These are phyloP conservation scores for Melanotaenia pygmaea DNA, from an alignment of 2,797 vertebrate species.

Conservation along the genomic window DNA sequence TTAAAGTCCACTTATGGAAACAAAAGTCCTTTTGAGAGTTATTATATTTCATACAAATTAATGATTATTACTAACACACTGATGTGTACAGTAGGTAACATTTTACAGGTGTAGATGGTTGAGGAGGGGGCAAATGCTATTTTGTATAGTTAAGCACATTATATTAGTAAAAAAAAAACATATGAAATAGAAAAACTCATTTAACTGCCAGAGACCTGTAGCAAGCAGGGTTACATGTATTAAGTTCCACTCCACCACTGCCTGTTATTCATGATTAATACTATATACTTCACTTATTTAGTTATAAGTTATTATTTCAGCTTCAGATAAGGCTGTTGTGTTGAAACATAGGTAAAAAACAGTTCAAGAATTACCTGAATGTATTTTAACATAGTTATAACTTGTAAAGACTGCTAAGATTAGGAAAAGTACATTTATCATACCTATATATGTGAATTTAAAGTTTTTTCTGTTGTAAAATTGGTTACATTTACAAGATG, in stretches of 20 bases:
- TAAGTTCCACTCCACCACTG: not conserved
- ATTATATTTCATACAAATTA: not conserved
- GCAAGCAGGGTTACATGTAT: not conserved
- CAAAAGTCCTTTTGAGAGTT: not conserved
- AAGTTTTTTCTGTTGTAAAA: not conserved
- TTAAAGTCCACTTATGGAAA: not conserved
- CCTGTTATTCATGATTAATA: not conserved
- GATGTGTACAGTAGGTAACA: not conserved
- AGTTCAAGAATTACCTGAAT: not conserved
- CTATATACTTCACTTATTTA: not conserved
- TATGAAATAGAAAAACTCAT: not conserved
- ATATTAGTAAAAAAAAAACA: not conserved
- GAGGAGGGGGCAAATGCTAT: not conserved
- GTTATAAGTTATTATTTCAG: not conserved
- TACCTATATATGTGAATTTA: constrained; percentile 6
- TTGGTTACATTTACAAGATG: constrained; percentile 12
- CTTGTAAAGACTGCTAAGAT: not conserved
- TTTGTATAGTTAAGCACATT: not conserved
- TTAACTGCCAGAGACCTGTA: not conserved
- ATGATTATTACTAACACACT: not conserved
- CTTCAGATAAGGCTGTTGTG: not conserved
- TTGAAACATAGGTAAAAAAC: not conserved
- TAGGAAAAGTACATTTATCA: not conserved
- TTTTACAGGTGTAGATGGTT: not conserved
- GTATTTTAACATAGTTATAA: constrained; percentile 9